These are phyloP conservation scores for Cryptops parisi DNA, from an alignment of 2,888 invertebrate species.

Conservation along the genomic window DNA sequence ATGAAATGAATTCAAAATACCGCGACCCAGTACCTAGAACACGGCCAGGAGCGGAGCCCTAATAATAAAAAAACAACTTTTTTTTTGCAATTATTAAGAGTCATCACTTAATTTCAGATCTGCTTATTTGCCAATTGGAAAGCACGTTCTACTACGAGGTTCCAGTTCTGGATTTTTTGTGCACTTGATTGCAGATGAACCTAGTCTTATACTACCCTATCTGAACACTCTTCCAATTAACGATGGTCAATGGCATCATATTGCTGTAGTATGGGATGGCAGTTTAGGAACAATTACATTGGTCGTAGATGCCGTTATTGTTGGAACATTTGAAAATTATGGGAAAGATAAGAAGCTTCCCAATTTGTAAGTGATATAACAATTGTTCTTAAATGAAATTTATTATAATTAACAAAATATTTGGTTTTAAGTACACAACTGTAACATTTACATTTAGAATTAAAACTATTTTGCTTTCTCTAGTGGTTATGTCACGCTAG, in stretches of 20 bases:
- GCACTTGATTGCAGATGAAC: slow-evolving; percentile 70
- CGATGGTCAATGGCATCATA: slow-evolving; percentile 93
- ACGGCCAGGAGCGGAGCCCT: too few species aligned
- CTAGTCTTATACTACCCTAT: slow-evolving; percentile 79
- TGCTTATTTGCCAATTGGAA: slow-evolving; percentile 47
- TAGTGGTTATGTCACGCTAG: slow-evolving; percentile 82
- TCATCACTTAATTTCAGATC: too few species aligned
- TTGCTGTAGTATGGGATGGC: slow-evolving; percentile 89
- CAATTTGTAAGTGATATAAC: slow-evolving; percentile 49
- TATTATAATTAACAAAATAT: too few species aligned
- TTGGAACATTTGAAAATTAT: slow-evolving; percentile 80
- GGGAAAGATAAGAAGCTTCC: slow-evolving; percentile 67
- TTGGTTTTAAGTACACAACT: too few species aligned
- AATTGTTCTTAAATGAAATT: neutral
- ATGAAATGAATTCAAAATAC: too few species aligned
- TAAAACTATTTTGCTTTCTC: too few species aligned
- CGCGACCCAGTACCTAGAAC: too few species aligned
- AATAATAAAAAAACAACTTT: too few species aligned
- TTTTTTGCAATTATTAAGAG: too few species aligned
- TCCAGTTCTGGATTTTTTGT: slow-evolving; percentile 88
- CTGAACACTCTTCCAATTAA: slow-evolving; percentile 84
- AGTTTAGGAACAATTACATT: slow-evolving; percentile 68
- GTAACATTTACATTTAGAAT: too few species aligned
- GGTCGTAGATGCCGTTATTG: slow-evolving; percentile 89
- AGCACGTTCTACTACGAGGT: slow-evolving; percentile 72